These are phyloP conservation scores for Actinia equina DNA, from an alignment of 64 coral and sea anemone genomes.

Conservation along the genomic window DNA sequence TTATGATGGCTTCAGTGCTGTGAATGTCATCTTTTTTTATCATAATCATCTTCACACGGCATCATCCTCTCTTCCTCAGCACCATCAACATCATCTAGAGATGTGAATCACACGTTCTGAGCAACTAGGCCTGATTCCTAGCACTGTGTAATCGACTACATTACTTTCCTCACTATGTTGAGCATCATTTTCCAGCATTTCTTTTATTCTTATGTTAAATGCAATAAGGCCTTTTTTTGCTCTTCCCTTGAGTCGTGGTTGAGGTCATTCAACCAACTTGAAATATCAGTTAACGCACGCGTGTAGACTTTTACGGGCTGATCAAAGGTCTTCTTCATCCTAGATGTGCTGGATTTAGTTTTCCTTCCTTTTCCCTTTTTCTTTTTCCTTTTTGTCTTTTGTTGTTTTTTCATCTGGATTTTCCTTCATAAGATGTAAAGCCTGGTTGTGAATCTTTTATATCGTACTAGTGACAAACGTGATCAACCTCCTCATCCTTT, in stretches of 20 bases:
- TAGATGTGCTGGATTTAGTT: not conserved
- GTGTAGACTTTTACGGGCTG: not conserved
- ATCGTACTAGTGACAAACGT: not conserved
- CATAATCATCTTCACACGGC: not conserved
- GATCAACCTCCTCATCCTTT: not conserved
- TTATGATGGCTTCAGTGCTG: not conserved
- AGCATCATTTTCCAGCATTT: not conserved
- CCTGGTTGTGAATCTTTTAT: conserved; percentile 14
- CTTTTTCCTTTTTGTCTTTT: not conserved
- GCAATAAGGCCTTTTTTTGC: not conserved
- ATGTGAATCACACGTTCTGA: not conserved
- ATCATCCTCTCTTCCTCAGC: not conserved
- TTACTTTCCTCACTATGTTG: not conserved
- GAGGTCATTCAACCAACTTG: not conserved
- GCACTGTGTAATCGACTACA: not conserved
- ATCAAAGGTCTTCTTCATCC: conserved; percentile 10
- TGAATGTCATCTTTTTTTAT: not conserved
- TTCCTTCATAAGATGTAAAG: conserved; percentile 1
- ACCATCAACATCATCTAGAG: not conserved
- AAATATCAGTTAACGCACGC: not conserved
- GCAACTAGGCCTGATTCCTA: not conserved
- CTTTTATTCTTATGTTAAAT: not conserved
- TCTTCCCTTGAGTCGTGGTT: not conserved
- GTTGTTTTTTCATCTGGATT: not conserved
- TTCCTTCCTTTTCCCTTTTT: conserved; percentile 9